phyloP scores from a whole-genome alignment of 2,113 vertebrate genomes.

The Mormyrus iriodes region DNA sequence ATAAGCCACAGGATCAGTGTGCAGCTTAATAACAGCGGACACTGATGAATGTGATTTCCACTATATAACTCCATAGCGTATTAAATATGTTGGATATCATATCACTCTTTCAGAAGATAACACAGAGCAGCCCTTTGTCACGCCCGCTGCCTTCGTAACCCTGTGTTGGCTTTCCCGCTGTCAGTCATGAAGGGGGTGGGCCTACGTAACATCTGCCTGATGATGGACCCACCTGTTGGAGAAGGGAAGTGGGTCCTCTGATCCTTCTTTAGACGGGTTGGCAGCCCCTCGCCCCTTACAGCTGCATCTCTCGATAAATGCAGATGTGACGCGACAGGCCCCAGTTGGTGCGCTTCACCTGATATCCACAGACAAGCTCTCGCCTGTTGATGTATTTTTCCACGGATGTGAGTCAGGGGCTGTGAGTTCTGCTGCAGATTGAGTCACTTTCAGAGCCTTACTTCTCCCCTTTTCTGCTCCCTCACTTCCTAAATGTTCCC shows the following conservation, averaged over 20 bases:
- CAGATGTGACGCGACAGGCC: background rate
- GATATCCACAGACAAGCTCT: background rate
- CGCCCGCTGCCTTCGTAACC: background rate
- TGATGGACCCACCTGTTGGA: background rate
- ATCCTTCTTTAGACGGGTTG: background rate
- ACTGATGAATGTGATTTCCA: slow-evolving; percentile 9
- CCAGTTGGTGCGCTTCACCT: background rate
- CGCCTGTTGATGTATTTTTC: background rate
- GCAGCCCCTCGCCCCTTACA: background rate
- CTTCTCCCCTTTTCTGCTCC: background rate
- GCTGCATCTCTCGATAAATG: background rate
- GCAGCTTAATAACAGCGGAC: slow-evolving; percentile 3
- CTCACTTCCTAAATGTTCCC: background rate
- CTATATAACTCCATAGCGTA: background rate
- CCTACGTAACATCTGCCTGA: background rate
- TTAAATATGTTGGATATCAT: background rate
- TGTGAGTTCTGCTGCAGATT: background rate
- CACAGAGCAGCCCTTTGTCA: slow-evolving; percentile 27
- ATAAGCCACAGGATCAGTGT: background rate
- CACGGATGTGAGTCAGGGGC: background rate
- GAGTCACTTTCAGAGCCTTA: background rate
- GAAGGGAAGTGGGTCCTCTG: background rate
- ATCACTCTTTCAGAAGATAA: background rate
- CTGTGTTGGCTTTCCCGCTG: background rate
- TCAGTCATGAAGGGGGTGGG: background rate